A percentile compares a stretch with the other conserved stretches of the same genome.
Conservation (phyloP, 35 echinoderm and acorn worm species). For the Hemicentrotus pulcherrimus region DNA sequence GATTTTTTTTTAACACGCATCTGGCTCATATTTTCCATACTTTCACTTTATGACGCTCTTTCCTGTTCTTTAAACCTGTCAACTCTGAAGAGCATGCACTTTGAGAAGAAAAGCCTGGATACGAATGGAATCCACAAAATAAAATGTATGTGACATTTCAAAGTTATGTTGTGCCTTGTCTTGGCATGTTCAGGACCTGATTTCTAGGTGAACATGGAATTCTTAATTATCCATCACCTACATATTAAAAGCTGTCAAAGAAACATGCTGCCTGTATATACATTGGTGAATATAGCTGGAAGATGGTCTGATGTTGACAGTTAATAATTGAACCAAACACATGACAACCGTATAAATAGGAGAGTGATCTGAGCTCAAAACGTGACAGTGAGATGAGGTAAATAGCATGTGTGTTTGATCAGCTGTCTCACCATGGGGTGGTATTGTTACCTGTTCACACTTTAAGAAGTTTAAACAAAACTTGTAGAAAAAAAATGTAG, state of each 20-base stretch:
- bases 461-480: too few relatives aligned
- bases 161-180: too few relatives aligned
- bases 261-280: background rate
- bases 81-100: too few relatives aligned
- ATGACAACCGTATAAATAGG: background rate
- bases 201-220: background rate
- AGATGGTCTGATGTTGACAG: background rate
- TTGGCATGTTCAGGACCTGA: too few relatives aligned
- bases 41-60: too few relatives aligned
- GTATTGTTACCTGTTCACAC: background rate
- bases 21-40: too few relatives aligned
- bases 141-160: too few relatives aligned
- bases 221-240: background rate
- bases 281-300: background rate
- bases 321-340: background rate
- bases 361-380: background rate
- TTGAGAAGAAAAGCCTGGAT: too few relatives aligned
- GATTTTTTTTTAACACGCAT: too few relatives aligned
- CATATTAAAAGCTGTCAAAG: background rate
- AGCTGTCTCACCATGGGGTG: background rate
- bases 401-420: background rate
- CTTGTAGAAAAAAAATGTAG: too few relatives aligned
- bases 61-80: too few relatives aligned
- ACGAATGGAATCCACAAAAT: too few relatives aligned
- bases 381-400: background rate